Base-by-base conservation (phyloP, 2,797 vertebrate species). In the Sebastes trivittatus region DNA sequence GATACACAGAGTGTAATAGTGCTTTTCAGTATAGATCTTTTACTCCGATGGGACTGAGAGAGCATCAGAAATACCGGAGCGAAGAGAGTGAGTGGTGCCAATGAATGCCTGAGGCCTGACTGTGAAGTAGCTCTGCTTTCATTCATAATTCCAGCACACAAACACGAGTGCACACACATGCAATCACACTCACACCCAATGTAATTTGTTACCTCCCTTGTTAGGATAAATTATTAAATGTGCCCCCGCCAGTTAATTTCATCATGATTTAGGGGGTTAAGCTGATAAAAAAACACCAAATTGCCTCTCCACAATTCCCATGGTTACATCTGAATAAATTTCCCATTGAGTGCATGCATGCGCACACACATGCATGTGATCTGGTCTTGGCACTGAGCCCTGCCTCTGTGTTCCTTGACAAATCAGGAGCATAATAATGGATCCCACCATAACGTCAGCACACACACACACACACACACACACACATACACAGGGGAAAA, bases 351-450 rank as follows among this genome's bases (percentile, higher is more conserved):
- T 42, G 56, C 55, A 73, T 10, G 4, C 38, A 29, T 27, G 52
- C 66, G 46, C 59, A 56, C 72, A 78, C 30, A 74, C 54, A 70
- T 4, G 22, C 58, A 79, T 30, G 30, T 70, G 73, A 87, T 73
- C 70, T 46, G 77, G 71, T 72, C 66, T 86, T 91, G 88, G 89
- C 90, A 88, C 58, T 9, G 58, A 77, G 82, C 88, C 81, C 63
- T 82, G 69, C 36, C 38, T 84, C 80, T 68, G 65, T 86, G 84
- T 80, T 88, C 66, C 87, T 74, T 83, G 54, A 87, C 84, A 89
- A 86, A 85, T 72, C 34, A 52, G 75, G 55, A 30, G 42, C 60
- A 81, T 78, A 87, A 81, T 76, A 87, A 88, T 89, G 77, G 81
- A 90, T 85, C 77, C 76, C 22, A 42, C 76, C 70, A 65, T 66